Conservation (phyloP, 2,888 invertebrate species). For the Chloromyia formosa region DNA sequence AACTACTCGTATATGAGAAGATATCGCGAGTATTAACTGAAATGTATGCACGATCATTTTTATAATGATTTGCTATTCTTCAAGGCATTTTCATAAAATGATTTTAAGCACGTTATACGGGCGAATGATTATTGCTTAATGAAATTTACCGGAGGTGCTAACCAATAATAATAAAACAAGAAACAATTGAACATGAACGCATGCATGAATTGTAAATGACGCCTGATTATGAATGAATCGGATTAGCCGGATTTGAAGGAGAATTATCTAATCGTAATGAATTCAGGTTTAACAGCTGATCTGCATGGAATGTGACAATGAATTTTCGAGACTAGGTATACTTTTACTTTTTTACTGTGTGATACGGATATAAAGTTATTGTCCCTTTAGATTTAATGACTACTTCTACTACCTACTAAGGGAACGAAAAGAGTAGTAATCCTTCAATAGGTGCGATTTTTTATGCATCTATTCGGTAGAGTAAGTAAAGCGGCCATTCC, state of each 20-base stretch:
- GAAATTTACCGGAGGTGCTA: slow-evolving; percentile 29
- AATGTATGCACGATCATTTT: slow-evolving; percentile 1
- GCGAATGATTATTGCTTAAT: slow-evolving; percentile 37
- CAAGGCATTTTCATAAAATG: slow-evolving; percentile 33
- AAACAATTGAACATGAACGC: background rate
- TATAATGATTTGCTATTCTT: slow-evolving; percentile 31
- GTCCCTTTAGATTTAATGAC: no score
- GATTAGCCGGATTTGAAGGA: background rate
- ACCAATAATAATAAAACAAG: slow-evolving; percentile 15
- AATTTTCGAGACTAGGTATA: no score
- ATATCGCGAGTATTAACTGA: background rate
- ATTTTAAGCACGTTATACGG: slow-evolving; percentile 24
- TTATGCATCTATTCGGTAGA: no score
- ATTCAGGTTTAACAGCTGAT: no score
- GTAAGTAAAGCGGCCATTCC: no score
- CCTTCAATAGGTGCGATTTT: no score
- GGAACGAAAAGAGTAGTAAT: no score
- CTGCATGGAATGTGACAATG: no score
- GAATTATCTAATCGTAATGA: no score
- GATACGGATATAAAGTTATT: no score
- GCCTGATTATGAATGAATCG: background rate
- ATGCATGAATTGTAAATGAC: slow-evolving; percentile 1
- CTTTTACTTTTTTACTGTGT: no score
- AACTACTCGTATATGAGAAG: slow-evolving; percentile 2
- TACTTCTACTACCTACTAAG: no score